phyloP scores from a whole-genome alignment of 1,140 invertebrate genomes.

The Steinernema feltiae region DNA sequence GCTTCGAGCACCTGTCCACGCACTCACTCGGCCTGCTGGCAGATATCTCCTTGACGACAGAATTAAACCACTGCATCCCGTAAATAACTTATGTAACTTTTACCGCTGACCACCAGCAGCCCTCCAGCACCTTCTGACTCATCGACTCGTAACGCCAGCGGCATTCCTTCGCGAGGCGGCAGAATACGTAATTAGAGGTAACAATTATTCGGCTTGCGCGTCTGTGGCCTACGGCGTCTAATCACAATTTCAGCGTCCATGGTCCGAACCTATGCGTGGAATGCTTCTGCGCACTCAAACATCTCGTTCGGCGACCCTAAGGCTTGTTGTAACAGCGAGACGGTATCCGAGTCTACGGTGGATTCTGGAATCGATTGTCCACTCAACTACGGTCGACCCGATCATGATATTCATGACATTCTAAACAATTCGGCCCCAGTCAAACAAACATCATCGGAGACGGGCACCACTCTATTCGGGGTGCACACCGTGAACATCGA shows the following conservation, averaged over 20 bases:
- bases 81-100: background rate
- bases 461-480: background rate
- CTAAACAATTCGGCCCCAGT: background rate
- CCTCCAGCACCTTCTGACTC: background rate
- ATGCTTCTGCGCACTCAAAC: background rate
- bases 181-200: background rate
- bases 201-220: background rate
- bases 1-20: background rate
- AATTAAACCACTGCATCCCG: background rate
- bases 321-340: background rate
- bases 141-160: background rate
- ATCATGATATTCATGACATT: background rate
- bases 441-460: background rate
- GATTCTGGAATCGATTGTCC: background rate
- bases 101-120: background rate
- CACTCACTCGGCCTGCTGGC: background rate
- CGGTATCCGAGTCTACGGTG: background rate
- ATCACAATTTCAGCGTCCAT: background rate
- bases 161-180: background rate
- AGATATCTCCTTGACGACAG: background rate
- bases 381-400: background rate
- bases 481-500: background rate
- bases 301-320: background rate
- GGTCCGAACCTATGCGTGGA: constrained; percentile 8
- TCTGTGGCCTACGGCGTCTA: background rate